Evolutionary conservation across 2,113 vertebrate genomes (phyloP), one percentile per base, ranked within the genome.

Genomic region (Corydoras maculifer): DNA sequence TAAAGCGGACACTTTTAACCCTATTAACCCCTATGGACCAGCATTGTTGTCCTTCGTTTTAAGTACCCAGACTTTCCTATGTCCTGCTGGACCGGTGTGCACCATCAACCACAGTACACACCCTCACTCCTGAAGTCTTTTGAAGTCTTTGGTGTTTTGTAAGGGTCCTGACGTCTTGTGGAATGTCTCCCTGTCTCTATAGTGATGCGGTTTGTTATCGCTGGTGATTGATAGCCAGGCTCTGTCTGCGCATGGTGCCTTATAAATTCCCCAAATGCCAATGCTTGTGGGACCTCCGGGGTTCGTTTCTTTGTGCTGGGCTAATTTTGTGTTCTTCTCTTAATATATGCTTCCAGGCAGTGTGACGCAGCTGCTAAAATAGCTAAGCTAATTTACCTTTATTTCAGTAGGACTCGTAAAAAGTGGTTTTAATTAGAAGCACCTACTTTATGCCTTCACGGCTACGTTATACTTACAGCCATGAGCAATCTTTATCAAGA

Each of bases 221-320:
- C 62, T 12, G 18, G 74, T 82, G 81, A 86, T 86, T 83, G 80
- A 88, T 84, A 73, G 53, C 53, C 11, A 3, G 29, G 15, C 18
- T 65, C 8, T 65, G 49, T 53, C 7, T 32, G 8, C 1, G 14
- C 54, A 8, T 11, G 29, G 14, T 54, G 32, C 30, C 29, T 66
- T 53, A 43, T 57, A 15, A n/a, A 57, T 53, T 10, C 10, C 51
- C 51, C 3, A 53, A 53, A 53, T 14, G 10, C 10, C 13, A 53
- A 53, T 2, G 10, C 13, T 53, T 53, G 51, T 53, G 51, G 13
- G 13, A 10, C 51, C 9, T 53, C 51, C 35, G 35, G 35, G 35
- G 35, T 43, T 43, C 4, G 35, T 53, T 53, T 12, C 11, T 53
- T 51, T 51, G 7, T 43, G 35, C 35, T 43, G 35, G 4, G 35